phyloP scores from a whole-genome alignment of 2,797 vertebrate genomes.

The Tinamus major region DNA sequence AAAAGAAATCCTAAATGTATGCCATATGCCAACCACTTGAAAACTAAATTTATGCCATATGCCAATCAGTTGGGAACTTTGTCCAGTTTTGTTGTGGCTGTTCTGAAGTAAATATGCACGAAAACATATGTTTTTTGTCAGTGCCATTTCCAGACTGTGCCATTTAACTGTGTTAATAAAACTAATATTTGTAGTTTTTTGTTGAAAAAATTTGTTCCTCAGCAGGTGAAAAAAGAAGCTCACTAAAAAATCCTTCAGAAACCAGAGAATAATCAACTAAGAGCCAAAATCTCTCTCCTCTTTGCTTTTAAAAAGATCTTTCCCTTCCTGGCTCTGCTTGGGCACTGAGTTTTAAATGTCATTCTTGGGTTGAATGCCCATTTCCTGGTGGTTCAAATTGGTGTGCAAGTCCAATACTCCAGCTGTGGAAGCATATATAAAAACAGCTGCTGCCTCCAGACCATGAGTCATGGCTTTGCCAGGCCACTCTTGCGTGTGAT shows the following conservation, averaged over 20 bases:
- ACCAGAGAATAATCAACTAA: slow-evolving; percentile 38
- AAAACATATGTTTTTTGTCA: slow-evolving; percentile 50
- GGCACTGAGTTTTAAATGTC: slow-evolving; percentile 8
- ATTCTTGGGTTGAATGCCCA: neutral
- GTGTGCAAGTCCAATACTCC: neutral
- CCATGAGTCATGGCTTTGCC: neutral
- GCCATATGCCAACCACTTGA: slow-evolving; percentile 54
- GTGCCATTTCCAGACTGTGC: slow-evolving; percentile 43
- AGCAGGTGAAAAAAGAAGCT: slow-evolving; percentile 65
- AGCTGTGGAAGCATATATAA: slow-evolving; percentile 40
- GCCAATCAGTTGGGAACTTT: slow-evolving; percentile 58
- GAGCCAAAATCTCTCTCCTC: slow-evolving; percentile 13
- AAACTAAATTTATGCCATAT: slow-evolving; percentile 59
- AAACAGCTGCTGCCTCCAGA: slow-evolving; percentile 12
- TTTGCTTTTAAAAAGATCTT: neutral
- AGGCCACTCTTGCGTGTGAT: neutral
- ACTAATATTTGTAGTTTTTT: slow-evolving; percentile 64
- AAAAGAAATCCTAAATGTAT: neutral
- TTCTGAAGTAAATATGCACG: slow-evolving; percentile 69
- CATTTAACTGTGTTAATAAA: slow-evolving; percentile 65
- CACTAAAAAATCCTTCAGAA: slow-evolving; percentile 39
- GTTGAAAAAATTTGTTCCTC: slow-evolving; percentile 38
- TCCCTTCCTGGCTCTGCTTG: slow-evolving; percentile 14
- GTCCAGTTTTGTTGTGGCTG: slow-evolving; percentile 73
- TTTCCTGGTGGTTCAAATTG: slow-evolving; percentile 26